Base-by-base conservation (phyloP, 2,797 vertebrate genomes). In the Phoebastria nigripes region DNA sequence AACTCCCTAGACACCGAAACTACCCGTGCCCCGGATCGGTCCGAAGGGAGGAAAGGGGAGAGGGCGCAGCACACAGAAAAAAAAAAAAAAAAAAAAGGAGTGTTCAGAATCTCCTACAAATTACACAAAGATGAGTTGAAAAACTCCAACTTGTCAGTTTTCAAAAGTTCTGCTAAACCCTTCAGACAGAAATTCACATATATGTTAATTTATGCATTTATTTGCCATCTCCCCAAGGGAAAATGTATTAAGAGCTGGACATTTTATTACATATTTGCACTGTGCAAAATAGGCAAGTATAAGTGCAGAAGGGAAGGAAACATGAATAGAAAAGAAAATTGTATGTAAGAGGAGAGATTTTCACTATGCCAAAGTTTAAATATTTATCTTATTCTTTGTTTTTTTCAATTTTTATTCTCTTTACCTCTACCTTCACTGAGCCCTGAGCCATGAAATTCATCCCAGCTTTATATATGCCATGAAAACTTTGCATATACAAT, bases 121-220 rank as follows among this genome's bases (percentile, higher is more conserved):
- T 94, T 90, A 90, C 55, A 95, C 73, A 95, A 96, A 94, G 74
- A 79, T 25, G 8, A 86, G 77, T 90, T 94, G 52, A 96, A 96
- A 96, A 72, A 70, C 63, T 95, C 65, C 49, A 76, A 35, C 33
- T 61, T 94, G 84, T 92, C 94, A 85, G 52, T 82, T 96, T 97
- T 95, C 87, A 94, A 76, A 96, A 92, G 63, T 93, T 91, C 84
- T 96, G 66, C 24, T 65, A 94, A 93, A 66, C 54, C 9, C 20
- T 3, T 31, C 44, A 90, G 66, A 85, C 66, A 84, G 84, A 94
- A 95, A 96, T 92, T 93, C 87, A 97, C 63, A 82, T 89, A 78
- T 58, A 91, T 95, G 88, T 97, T 97, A 96, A 96, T 95, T 93
- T 95, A 93, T 96, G 70, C 65, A 95, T 91, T 82, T 96, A 94